Percentiles rank a stretch among this genome's conserved stretches.
Evolutionary conservation across 2,113 vertebrate genomes (phyloP).

Genomic region (Choloepus hoffmanni): DNA sequence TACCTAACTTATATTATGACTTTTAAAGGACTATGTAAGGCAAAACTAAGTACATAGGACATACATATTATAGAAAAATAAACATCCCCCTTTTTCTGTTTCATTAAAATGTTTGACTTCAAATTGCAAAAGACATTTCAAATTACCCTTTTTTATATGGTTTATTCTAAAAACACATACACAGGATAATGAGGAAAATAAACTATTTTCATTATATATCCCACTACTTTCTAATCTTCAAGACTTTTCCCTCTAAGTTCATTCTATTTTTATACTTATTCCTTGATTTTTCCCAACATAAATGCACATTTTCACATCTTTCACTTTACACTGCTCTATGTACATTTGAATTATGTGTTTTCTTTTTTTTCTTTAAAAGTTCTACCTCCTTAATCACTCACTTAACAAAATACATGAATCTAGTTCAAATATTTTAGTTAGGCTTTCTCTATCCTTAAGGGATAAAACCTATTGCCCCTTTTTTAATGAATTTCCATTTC

Average conservation of each 20-base stretch:
- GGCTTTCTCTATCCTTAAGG: neutral
- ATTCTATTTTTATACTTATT: neutral
- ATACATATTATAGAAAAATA: neutral
- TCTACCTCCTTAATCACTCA: neutral
- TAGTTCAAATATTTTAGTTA: neutral
- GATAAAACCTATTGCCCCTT: constrained; percentile 1
- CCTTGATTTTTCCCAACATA: neutral
- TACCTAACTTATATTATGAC: constrained; percentile 18
- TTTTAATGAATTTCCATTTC: constrained; percentile 31
- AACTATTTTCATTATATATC: neutral
- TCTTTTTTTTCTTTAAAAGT: neutral
- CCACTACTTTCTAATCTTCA: neutral
- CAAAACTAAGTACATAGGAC: neutral
- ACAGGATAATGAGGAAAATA: neutral
- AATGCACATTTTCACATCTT: neutral
- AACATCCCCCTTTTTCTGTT: neutral
- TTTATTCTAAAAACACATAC: neutral
- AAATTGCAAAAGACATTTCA: constrained; percentile 9
- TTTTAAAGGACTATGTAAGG: neutral
- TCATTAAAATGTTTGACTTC: neutral
- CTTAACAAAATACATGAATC: neutral
- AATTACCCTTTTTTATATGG: neutral
- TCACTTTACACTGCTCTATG: neutral
- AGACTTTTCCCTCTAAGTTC: neutral
- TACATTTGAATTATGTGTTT: neutral